Evolutionary conservation across 2,888 invertebrate genomes (phyloP).

Genomic region (Cancer borealis): DNA sequence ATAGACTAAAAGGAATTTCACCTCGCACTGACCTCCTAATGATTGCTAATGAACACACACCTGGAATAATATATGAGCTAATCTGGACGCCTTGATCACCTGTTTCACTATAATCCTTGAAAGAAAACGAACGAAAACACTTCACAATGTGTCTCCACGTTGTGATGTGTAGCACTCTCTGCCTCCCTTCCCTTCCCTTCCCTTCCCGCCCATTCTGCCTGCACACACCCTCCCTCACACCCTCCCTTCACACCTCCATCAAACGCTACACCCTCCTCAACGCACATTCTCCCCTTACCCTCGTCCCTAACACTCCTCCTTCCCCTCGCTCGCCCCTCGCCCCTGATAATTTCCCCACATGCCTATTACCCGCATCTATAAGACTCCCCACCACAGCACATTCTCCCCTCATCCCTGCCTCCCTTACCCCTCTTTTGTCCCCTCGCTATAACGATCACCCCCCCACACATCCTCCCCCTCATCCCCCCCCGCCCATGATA

Average conservation of each 20-base stretch:
- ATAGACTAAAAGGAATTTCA: not conserved
- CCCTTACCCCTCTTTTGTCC: not conserved
- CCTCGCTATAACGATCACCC: not conserved
- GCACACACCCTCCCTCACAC: not conserved
- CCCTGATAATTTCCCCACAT: not conserved
- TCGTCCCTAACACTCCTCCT: not conserved
- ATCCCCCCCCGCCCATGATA: not conserved
- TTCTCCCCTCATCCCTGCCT: not conserved
- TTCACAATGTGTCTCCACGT: not conserved
- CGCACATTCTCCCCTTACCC: not conserved
- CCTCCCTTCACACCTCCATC: not conserved
- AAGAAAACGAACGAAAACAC: not conserved
- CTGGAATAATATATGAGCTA: not conserved
- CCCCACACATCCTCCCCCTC: not conserved
- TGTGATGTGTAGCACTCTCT: not conserved
- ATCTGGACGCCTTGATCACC: no score
- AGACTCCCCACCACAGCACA: not conserved
- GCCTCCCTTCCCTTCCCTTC: not conserved
- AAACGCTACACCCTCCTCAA: not conserved
- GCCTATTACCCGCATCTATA: not conserved
- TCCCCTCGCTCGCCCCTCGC: not conserved
- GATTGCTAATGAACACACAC: not conserved
- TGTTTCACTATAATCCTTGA: not conserved
- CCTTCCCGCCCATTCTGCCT: not conserved
- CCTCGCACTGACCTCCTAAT: not conserved